phyloP scores from a whole-genome alignment of 2,113 vertebrate genomes.

The Sapajus apella region DNA sequence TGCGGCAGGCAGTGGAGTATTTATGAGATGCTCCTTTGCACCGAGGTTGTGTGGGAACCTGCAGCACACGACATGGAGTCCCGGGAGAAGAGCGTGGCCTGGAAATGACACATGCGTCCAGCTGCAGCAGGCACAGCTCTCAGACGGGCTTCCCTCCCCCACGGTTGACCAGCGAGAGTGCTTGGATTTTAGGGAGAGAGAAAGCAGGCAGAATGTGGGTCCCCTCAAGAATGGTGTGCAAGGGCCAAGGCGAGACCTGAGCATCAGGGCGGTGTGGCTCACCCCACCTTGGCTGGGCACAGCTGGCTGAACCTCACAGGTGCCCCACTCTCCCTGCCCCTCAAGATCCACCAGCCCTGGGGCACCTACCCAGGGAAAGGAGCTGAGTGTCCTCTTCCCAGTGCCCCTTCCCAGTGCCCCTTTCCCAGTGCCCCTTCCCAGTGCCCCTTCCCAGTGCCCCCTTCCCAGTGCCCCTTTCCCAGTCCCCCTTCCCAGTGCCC shows the following conservation, averaged over 20 bases:
- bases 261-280: accelerated
- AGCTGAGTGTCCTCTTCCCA: no score
- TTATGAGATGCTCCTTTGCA: background rate
- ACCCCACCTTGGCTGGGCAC: accelerated
- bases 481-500: no score
- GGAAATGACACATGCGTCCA: background rate
- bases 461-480: no score
- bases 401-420: no score
- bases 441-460: no score
- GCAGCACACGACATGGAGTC: background rate
- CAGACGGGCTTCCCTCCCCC: background rate
- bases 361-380: no score
- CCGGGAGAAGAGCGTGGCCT: accelerated
- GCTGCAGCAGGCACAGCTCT: background rate
- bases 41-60: background rate
- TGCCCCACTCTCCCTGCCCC: accelerated
- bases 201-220: accelerated
- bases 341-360: accelerated
- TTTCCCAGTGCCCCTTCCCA: no score
- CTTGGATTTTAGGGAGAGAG: background rate
- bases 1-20: background rate
- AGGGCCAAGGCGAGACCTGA: background rate
- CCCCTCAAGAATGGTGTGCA: accelerated
- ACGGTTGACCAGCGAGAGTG: background rate
- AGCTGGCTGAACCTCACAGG: background rate